These are phyloP conservation scores for Piaya cayana DNA, from an alignment of 2,113 vertebrate genomes.

Conservation along the genomic window DNA sequence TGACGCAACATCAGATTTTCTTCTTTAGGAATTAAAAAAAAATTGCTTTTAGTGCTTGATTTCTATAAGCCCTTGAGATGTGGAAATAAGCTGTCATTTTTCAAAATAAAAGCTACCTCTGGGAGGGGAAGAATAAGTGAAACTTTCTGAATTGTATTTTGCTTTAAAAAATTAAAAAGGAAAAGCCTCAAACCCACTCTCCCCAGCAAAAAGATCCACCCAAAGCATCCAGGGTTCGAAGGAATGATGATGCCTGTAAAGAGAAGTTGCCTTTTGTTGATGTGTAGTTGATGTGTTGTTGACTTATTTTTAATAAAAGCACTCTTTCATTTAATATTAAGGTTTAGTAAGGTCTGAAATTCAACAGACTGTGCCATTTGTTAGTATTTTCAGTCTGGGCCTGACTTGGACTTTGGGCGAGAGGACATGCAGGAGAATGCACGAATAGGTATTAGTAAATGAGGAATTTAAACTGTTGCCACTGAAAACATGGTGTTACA, in stretches of 20 bases:
- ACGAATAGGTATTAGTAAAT: background rate
- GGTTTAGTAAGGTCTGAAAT: background rate
- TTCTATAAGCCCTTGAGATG: background rate
- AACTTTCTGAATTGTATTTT: background rate
- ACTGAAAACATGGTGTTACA: background rate
- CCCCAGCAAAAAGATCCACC: background rate
- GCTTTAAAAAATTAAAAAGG: background rate
- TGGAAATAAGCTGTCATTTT: background rate
- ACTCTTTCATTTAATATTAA: background rate
- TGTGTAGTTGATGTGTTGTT: background rate
- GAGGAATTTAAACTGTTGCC: background rate
- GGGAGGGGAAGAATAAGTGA: background rate
- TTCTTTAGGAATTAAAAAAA: background rate
- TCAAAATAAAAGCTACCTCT: background rate
- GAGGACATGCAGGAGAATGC: background rate
- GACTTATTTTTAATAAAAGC: background rate
- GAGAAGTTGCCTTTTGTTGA: background rate
- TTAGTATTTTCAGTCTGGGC: background rate
- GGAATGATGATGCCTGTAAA: background rate
- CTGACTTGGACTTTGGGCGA: background rate
- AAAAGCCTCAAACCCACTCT: fast-evolving
- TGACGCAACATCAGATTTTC: background rate
- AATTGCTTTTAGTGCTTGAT: background rate
- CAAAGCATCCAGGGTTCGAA: background rate
- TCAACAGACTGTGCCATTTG: background rate